These are phyloP conservation scores for Actinernus sp. DNA, from an alignment of 92 coral and sea anemone species.

Conservation along the genomic window DNA sequence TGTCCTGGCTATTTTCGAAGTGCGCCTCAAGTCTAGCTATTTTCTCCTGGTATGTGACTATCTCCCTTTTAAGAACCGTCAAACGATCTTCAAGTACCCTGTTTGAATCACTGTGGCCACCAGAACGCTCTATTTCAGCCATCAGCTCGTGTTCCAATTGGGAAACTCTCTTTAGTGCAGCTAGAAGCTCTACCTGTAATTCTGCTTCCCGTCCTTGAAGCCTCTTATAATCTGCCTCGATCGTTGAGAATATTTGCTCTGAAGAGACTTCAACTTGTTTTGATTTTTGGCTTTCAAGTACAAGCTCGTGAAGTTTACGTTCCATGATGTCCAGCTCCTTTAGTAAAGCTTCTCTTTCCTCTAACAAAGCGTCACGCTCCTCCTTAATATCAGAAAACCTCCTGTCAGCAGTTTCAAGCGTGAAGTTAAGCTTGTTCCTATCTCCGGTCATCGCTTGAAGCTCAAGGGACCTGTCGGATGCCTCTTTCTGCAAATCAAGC, in stretches of 20 bases:
- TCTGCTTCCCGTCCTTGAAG: conserved; percentile 79
- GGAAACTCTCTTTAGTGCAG: conserved; percentile 86
- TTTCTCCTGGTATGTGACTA: conserved; percentile 79
- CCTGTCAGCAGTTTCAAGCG: conserved; percentile 66
- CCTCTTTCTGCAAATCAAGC: conserved; percentile 81
- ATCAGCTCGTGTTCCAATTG: conserved; percentile 77
- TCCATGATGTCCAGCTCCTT: conserved; percentile 87
- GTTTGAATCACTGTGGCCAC: conserved; percentile 61
- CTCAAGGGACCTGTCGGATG: conserved; percentile 87
- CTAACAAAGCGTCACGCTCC: conserved; percentile 65
- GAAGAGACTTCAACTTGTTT: conserved; percentile 81
- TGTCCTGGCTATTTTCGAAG: conserved; percentile 62
- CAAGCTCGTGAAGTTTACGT: conserved; percentile 84
- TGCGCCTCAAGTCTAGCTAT: conserved; percentile 75
- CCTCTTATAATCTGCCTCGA: conserved; percentile 84
- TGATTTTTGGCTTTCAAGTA: conserved; percentile 78
- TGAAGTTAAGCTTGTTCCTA: conserved; percentile 76
- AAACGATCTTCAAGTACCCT: conserved; percentile 61
- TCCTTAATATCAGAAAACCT: conserved; percentile 69
- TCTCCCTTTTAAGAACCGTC: conserved; percentile 61
- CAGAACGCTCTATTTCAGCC: conserved; percentile 61
- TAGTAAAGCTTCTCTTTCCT: conserved; percentile 69
- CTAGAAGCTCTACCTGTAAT: conserved; percentile 84
- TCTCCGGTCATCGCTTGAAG: conserved; percentile 85
- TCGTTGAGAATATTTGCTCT: conserved; percentile 82